These are phyloP conservation scores for Agonopterix heracliana DNA, from an alignment of 2,888 invertebrate genomes.

Conservation along the genomic window DNA sequence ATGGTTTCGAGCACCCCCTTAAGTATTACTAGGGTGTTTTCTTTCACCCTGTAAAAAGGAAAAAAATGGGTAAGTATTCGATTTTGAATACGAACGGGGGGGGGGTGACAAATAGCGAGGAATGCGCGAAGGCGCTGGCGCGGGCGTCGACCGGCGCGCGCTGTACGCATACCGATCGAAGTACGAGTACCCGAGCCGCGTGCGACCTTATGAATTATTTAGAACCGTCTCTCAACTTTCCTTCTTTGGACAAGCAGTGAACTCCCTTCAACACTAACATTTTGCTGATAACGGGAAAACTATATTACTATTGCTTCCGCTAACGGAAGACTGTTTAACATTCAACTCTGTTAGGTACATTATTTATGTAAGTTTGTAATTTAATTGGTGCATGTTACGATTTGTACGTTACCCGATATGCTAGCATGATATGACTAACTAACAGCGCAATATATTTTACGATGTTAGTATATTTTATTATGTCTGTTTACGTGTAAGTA, in stretches of 20 bases:
- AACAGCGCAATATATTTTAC: too few species aligned
- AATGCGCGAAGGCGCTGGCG: slow-evolving; percentile 30
- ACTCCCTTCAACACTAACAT: slow-evolving; percentile 31
- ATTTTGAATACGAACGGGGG: slow-evolving; percentile 22
- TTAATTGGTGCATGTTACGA: too few species aligned
- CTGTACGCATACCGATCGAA: slow-evolving; percentile 44
- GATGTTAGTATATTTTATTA: too few species aligned
- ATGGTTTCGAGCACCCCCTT: too few species aligned
- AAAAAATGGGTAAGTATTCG: too few species aligned
- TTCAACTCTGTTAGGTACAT: background rate
- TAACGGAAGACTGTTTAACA: background rate
- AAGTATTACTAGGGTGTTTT: too few species aligned
- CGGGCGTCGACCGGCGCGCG: slow-evolving; percentile 45
- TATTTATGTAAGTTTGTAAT: too few species aligned
- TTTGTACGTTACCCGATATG: too few species aligned
- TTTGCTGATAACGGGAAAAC: background rate
- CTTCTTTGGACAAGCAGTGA: slow-evolving; percentile 48
- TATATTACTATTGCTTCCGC: background rate
- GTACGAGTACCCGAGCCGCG: too few species aligned
- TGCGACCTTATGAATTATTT: slow-evolving; percentile 60
- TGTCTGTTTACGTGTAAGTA: too few species aligned
- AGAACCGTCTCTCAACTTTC: slow-evolving; percentile 53
- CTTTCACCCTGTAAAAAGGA: too few species aligned
- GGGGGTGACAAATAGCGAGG: slow-evolving; percentile 24
- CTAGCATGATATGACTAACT: too few species aligned